Evolutionary conservation across 1,140 invertebrate genomes (phyloP), one percentile per base, ranked within the genome.

Genomic region (Macrocentrus cingulum): DNA sequence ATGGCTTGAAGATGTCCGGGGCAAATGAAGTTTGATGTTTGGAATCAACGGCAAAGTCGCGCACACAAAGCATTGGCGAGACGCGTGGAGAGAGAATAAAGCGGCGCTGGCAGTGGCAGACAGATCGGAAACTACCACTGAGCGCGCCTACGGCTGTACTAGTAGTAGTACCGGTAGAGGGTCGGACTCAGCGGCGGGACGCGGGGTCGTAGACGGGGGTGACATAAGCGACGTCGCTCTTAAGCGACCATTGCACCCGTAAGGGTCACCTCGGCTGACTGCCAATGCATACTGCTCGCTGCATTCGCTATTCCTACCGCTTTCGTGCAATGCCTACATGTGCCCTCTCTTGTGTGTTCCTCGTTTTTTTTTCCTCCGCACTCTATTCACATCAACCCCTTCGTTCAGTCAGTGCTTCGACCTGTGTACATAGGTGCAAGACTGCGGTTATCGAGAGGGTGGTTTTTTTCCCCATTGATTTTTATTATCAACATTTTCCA

Each of bases 221-320:
- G 62, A 56, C 60, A 63, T 64, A 66, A 66, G 60, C 60, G 66
- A 64, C 66, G 64, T 64, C 63, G 63, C 63, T 66, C 66, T 68
- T 66, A 69, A 66, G 67, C 67, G 67, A 64, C 63, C 67, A 59
- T 65, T 66, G 67, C 67, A 63, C 66, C 62, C 64, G 55, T 51
- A 59, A 62, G 60, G 60, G 57, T 61, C 60, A 41, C 41, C 23
- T 36, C 53, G 59, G 59, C 62, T 62, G 54, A 49, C 61, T 63
- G 64, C 59, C 62, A 61, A 63, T 64, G 60, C 57, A n/a, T n/a
- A 61, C 52, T 54, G n/a, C 23, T 19, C n/a, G 11, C 36, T 13
- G 29, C 11, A 56, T 56, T 46, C 53, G 11, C 49, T 39, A 56
- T 56, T 56, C 25, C 5, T 34, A 25, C 7, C 23, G 9, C 42